phyloP scores from a whole-genome alignment of 2,888 invertebrate genomes.

The Dryococelus australis region DNA sequence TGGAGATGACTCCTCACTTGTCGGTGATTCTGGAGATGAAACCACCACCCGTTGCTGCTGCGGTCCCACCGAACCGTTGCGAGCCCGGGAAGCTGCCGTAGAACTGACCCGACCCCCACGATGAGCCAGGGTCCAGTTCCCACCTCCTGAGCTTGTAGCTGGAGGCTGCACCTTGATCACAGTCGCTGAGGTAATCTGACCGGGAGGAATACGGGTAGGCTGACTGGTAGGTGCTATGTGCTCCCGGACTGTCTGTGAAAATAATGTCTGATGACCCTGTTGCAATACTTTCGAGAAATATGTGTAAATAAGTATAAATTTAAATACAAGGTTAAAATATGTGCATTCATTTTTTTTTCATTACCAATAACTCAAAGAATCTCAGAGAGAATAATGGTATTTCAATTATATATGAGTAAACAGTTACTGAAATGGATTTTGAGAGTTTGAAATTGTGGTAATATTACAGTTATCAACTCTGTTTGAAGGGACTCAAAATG shows the following conservation, averaged over 20 bases:
- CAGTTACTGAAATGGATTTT: no score
- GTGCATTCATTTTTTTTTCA: no score
- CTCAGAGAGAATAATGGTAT: no score
- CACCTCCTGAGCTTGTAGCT: slow-evolving; percentile 32
- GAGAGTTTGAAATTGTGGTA: no score
- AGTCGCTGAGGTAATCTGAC: slow-evolving; percentile 31
- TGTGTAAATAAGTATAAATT: no score
- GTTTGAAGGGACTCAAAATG: no score
- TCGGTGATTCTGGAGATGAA: slow-evolving; percentile 85
- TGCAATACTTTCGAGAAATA: not conserved
- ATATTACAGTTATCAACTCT: no score
- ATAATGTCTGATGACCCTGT: slow-evolving; percentile 47
- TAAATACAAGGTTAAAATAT: no score
- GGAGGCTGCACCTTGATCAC: not conserved
- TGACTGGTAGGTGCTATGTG: slow-evolving; percentile 51
- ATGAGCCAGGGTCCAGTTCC: slow-evolving; percentile 35
- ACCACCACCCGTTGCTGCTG: slow-evolving; percentile 56
- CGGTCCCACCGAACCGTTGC: slow-evolving; percentile 34
- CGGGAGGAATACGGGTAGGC: slow-evolving; percentile 38
- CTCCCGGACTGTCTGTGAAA: slow-evolving; percentile 69
- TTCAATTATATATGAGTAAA: no score
- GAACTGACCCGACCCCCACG: slow-evolving; percentile 37
- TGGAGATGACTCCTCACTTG: slow-evolving; percentile 83
- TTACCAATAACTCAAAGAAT: no score
- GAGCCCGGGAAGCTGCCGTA: slow-evolving; percentile 34